Conservation (phyloP, 2,888 invertebrate genomes). For the Rhabditophanes sp. region DNA sequence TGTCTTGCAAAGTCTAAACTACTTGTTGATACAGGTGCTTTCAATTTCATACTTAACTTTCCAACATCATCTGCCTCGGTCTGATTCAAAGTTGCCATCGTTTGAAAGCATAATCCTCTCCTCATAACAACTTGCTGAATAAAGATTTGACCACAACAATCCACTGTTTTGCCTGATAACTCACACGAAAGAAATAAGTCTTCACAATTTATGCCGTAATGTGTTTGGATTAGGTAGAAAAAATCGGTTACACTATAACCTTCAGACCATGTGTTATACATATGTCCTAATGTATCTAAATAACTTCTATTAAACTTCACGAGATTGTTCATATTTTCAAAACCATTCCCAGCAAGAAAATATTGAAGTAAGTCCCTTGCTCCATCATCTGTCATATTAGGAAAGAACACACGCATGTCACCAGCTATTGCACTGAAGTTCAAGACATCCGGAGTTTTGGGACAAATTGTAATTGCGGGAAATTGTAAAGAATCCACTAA, state of each 20-base stretch:
- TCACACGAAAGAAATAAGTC: constrained; percentile 32
- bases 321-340: constrained; percentile 30
- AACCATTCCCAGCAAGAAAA: constrained; percentile 24
- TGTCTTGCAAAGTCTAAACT: constrained; percentile 1
- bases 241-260: constrained; percentile 21
- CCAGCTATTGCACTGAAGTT: constrained; percentile 16
- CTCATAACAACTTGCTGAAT: constrained; percentile 23
- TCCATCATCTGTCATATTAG: constrained; percentile 13
- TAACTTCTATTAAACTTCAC: constrained; percentile 21
- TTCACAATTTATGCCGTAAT: constrained; percentile 34
- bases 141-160: constrained; percentile 33
- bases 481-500: constrained; percentile 22
- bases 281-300: constrained; percentile 16
- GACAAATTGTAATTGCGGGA: constrained; percentile 29
- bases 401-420: constrained; percentile 19
- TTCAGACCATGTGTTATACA: constrained; percentile 26
- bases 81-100: constrained; percentile 26
- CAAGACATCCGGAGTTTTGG: constrained; percentile 29
- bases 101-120: constrained; percentile 35
- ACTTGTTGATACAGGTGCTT: too few relatives aligned
- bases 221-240: constrained; percentile 25
- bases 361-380: constrained; percentile 21
- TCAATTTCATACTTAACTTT: constrained; percentile 25
- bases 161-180: constrained; percentile 22
- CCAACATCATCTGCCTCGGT: constrained; percentile 41